Evolutionary conservation across 2,113 vertebrate species (phyloP).

Genomic region (Hippocampus guttulatus): DNA sequence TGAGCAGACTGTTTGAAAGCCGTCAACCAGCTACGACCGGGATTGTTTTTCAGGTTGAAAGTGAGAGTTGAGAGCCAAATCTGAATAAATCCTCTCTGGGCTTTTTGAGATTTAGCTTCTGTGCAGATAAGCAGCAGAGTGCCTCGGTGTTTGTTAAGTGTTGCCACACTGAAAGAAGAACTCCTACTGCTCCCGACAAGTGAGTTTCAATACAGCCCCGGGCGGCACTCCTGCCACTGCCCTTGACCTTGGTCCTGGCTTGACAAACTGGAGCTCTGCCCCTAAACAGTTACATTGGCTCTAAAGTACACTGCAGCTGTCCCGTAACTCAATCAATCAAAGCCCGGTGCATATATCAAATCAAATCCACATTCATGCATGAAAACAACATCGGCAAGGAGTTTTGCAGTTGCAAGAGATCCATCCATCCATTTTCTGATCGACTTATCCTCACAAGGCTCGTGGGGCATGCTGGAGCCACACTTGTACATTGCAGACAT

Average conservation of each 20-base stretch:
- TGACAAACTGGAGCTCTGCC: conserved; percentile 7
- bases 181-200: not conserved
- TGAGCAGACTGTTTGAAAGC: conserved; percentile 2
- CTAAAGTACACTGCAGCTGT: not conserved
- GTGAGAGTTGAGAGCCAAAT: conserved; percentile 27
- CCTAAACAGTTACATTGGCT: not conserved
- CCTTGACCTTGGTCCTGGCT: conserved; percentile 1
- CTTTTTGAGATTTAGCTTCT: conserved; percentile 23
- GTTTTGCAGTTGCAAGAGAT: too few species aligned
- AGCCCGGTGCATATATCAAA: too few species aligned
- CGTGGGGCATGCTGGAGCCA: not conserved
- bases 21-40: conserved; percentile 11
- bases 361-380: too few species aligned
- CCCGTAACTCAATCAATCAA: too few species aligned
- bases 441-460: too few species aligned
- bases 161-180: conserved; percentile 1
- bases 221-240: not conserved
- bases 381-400: too few species aligned
- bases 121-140: not conserved
- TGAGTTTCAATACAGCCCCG: not conserved
- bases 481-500: not conserved
- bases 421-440: too few species aligned
- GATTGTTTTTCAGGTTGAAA: conserved; percentile 16
- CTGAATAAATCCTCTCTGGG: conserved; percentile 21
- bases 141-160: conserved; percentile 2